Evolutionary conservation across 2,888 invertebrate species (phyloP).

Genomic region (Pristionchus japonicus): DNA sequence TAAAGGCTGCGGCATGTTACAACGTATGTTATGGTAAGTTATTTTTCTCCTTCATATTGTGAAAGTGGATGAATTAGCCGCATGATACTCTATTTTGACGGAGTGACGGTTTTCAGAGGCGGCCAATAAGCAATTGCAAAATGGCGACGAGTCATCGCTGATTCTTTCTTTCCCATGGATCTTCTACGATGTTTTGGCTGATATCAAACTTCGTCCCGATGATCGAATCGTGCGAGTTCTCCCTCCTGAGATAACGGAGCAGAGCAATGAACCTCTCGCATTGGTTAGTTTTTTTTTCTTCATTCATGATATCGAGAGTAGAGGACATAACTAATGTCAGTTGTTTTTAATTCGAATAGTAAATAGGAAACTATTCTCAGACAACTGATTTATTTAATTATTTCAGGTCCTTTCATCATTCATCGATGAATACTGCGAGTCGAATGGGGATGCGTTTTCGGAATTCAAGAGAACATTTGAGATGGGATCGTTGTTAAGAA

Average conservation of each 20-base stretch:
- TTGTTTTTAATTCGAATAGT: no score
- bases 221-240: not conserved
- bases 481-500: not conserved
- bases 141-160: not conserved
- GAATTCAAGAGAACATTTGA: not conserved
- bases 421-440: not conserved
- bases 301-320: no score
- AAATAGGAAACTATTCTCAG: no score
- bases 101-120: not conserved
- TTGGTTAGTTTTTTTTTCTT: not conserved
- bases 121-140: not conserved
- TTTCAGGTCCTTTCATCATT: not conserved
- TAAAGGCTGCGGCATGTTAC: not conserved
- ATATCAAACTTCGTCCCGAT: not conserved
- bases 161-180: conserved; percentile 14
- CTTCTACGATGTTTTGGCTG: conserved; percentile 15
- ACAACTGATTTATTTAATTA: no score
- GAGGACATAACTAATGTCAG: no score
- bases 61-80: no score
- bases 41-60: no score
- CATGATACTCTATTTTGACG: no score
- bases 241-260: not conserved
- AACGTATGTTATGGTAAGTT: not conserved
- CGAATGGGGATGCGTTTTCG: not conserved
- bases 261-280: conserved; percentile 2